Evolutionary conservation across 2,113 vertebrate species (phyloP), one percentile per base, ranked within the genome.

Genomic region (Hyaena hyaena): DNA sequence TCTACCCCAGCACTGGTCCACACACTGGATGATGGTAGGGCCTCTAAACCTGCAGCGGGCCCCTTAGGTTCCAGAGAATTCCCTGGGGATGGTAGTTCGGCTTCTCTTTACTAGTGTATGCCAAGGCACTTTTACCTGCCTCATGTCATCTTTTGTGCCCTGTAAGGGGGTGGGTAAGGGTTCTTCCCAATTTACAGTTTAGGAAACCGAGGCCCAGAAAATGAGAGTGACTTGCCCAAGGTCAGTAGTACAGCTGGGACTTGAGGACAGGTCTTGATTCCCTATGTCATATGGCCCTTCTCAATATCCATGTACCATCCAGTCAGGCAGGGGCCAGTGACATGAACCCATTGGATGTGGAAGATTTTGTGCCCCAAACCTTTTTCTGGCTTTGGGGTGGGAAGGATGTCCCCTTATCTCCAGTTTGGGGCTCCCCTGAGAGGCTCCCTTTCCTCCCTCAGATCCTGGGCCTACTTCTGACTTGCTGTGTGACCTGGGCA

Each of bases 11-110:
- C 99, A 3, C 95, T 99, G 21, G 99, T 99, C 14, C 99, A 99
- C 98, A 99, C 99, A 14, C 97, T 99, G 97, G 99, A 99, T 98
- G 99, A 99, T 0, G 99, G 99, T 99, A 97, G 95, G 95, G 82
- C 61, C 71, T 82, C 23, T 28, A 85, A 39, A 48, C 71, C 28
- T 35, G 35, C 61, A 53, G 0, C 1, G n/a, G 39, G 23, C 45
- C 66, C 68, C 90, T 50, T 39, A 76, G 86, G 90, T n/a, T 76
- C 83, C 80, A 69, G 68, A 55, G 58, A 88, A 10, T 15, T 33
- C 93, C 95, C 48, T 50, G 33, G 69, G 81, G 39, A 1, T 26
- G 9, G 23, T 23, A 53, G 50, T 65, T 71, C 12, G 17, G 45
- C 31, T 66, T 53, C 48, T 76, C 39, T 88, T 85, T 16, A 73